Percentiles rank a stretch among this genome's conserved stretches.
Conservation (phyloP, 2,888 invertebrate genomes). For the Alloplasta piceator region DNA sequence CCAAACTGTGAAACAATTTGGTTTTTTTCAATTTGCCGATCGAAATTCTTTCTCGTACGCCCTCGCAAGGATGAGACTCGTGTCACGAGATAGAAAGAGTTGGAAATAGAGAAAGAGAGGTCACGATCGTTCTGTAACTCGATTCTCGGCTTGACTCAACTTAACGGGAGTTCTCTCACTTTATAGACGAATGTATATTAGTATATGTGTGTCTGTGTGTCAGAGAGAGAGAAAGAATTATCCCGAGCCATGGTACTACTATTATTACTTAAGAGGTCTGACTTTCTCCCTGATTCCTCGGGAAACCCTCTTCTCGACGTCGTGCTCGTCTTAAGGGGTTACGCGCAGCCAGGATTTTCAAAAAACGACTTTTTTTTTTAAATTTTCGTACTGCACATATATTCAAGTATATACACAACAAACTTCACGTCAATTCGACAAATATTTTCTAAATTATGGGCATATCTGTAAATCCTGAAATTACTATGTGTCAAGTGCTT, state of each 20-base stretch:
- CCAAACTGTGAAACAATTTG: no score
- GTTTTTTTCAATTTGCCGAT: no score
- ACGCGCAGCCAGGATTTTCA: no score
- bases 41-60: not conserved
- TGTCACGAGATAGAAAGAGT: not conserved
- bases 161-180: constrained; percentile 38
- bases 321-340: constrained; percentile 12
- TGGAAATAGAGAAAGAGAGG: constrained; percentile 20
- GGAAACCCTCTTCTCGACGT: constrained; percentile 57
- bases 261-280: constrained; percentile 65
- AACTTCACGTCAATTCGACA: no score
- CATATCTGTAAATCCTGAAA: no score
- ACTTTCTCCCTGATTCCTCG: constrained; percentile 68
- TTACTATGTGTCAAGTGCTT: no score
- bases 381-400: no score
- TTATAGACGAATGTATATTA: constrained; percentile 20
- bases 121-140: constrained; percentile 61
- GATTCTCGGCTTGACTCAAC: constrained; percentile 47
- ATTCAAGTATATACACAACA: no score
- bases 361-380: no score
- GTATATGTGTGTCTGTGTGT: constrained; percentile 35
- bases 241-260: constrained; percentile 54
- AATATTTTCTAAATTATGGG: no score
- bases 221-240: constrained; percentile 34
- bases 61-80: not conserved